Base-by-base conservation (phyloP, 1,140 invertebrate species). In the Grapholita molesta region DNA sequence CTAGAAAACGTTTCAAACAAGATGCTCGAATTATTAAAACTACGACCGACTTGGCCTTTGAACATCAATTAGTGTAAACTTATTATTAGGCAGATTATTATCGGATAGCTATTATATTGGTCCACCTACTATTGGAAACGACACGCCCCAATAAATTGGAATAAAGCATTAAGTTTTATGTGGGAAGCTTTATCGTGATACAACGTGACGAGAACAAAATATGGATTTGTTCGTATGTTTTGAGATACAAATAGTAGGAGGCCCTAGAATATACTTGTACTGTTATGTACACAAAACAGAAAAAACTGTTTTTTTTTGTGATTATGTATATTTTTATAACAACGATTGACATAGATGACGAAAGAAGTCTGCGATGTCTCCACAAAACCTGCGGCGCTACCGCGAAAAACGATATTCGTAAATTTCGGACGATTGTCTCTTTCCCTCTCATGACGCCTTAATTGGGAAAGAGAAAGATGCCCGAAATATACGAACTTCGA, bases 81-180 rank as follows among this genome's bases (percentile, higher is more conserved):
- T 77, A 65, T 75, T 72, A 74, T 78, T 78, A 79, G 53, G 38
- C 42, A 80, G 84, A 89, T 87, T 67, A 76, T 85, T 78, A 89
- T 89, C 85, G 77, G 77, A 83, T 84, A 84, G 76, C 84, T 82
- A 84, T 86, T 86, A 86, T 78, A 75, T 80, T 76, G 73, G 70
- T 75, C 78, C 79, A 83, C 81, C 77, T 80, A 85, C 78, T 83
- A 86, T 87, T 81, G 79, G 76, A 81, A 71, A 76, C 76, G 53
- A 76, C 55, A 82, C 86, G 86, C 86, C 87, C 77, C 74, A 72
- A 18, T 42, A 24, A 32, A 24, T 68, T 74, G 38, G 38, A 18
- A 70, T 23, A 64, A 15, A 52, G 67, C 77, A 30, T 28, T 61
- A 28, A 61, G 55, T 61, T 61, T 61, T 61, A 61, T 61, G 55